Base-by-base conservation (phyloP, 2,797 vertebrate species). In the Margarornis squamiger region DNA sequence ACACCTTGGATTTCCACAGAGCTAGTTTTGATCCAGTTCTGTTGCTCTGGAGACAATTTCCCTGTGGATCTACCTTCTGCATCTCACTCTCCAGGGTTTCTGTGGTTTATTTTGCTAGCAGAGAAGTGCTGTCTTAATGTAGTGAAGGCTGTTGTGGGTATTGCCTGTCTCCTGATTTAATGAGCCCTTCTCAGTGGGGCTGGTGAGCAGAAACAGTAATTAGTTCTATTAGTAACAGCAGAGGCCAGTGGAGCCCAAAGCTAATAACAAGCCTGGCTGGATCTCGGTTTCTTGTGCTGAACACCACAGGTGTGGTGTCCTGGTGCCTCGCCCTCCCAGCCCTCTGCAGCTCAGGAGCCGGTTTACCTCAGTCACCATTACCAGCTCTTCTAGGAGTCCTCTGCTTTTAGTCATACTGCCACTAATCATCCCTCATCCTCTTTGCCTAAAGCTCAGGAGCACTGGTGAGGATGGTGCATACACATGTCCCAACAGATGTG, bases 161-260 rank as follows among this genome's bases (percentile, higher is more conserved):
- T 71, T 63, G 41, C 41, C 17, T n/a, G 38, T 21, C 52, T 93
- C 51, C 52, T 91, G 78, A 52, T 19, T 79, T 87, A 82, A 87
- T 85, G 13, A 95, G n/a, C 67, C n/a, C 66, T 92, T 81, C 52
- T 67, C 36, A 3, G 45, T 49, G 48, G 63, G 36, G 12, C 2
- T 63, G 67, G 63, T 63, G 30, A 82, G 30, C 58, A 82, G 68
- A 93, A 92, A 55, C 71, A 80, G 18, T 89, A 76, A 95, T 92
- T 94, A 96, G 15, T 32, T 57, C 11, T 85, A 2, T 12, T 71
- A 55, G 57, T 91, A 73, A 34, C 86, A 46, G 9, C 32, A 43
- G 14, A 2, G 55, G 65, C 63, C 38, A 3, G 57, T 26, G n/a
- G 67, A 92, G 32, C 61, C 59, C 85, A 49, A 59, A 57, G 63